Percentiles rank a stretch among this genome's conserved stretches.
phyloP scores from a whole-genome alignment of 2,888 invertebrate species.

The Dastarcus helophoroides region DNA sequence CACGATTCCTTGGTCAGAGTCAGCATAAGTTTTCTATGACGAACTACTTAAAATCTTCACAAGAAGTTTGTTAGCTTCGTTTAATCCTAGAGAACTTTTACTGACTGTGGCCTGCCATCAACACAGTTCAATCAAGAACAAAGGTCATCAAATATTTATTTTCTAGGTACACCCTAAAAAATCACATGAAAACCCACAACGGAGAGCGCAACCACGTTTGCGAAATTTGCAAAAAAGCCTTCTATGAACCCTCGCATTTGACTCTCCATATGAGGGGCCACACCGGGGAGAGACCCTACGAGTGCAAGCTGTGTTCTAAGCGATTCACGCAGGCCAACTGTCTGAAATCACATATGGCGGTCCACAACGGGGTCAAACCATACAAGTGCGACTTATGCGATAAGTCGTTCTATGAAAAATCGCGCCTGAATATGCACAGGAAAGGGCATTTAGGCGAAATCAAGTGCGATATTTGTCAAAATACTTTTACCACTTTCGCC shows the following conservation, averaged over 20 bases:
- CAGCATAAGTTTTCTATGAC: too few relatives aligned
- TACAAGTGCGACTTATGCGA: constrained; percentile 7
- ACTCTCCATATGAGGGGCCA: constrained; percentile 2
- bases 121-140: too few relatives aligned
- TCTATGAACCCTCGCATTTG: not conserved
- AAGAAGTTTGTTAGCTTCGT: too few relatives aligned
- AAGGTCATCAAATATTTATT: too few relatives aligned
- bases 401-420: constrained; percentile 3
- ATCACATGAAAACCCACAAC: not conserved
- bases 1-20: too few relatives aligned
- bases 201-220: not conserved
- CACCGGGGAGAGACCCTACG: constrained; percentile 1
- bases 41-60: too few relatives aligned
- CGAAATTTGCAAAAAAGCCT: constrained; percentile 4
- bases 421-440: not conserved
- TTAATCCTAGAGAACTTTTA: too few relatives aligned
- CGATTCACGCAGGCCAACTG: constrained; percentile 1
- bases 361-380: constrained; percentile 5
- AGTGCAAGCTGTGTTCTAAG: constrained; percentile 3
- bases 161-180: not conserved
- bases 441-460: constrained; percentile 1
- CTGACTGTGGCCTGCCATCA: too few relatives aligned
- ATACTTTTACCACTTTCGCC: not conserved
- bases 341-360: constrained; percentile 5
- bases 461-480: constrained; percentile 1